Evolutionary conservation across 2,797 vertebrate genomes (phyloP), one percentile per base, ranked within the genome.

Genomic region (Garrulus glandarius): DNA sequence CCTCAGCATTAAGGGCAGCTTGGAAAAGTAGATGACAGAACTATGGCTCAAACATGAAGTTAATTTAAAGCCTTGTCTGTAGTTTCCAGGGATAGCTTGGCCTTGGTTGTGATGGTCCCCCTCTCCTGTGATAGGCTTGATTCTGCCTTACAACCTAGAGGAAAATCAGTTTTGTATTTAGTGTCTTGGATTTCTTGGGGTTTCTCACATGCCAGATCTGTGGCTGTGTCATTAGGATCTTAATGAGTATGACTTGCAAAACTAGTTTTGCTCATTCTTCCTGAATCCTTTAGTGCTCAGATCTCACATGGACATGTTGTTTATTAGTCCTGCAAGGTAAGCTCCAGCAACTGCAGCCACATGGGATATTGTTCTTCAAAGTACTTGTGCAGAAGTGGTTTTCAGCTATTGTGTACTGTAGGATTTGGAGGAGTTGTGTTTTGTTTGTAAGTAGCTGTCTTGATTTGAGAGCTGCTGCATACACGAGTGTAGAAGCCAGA

Each of bases 181-280:
- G 44, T 65, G 39, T 8, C 50, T 87, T 27, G 7, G n/a, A 44
- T 84, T 92, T 72, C 86, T 84, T 75, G 21, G 43, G 37, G 41
- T 85, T 95, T 87, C 65, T 76, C 44, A 52, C 37, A 9, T 50
- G 18, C 67, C 9, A 15, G 21, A 32, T 49, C 85, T 6, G 5
- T 87, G 84, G 53, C 61, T 80, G 49, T 91, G 89, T 85, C 49
- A 30, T 91, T 91, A 87, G 82, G 68, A 57, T 64, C 78, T 68
- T 93, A 87, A 84, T 71, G 71, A 82, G 32, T 11, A 26, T 49
- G 59, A 89, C 92, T 92, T 91, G 89, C 78, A 85, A 61, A 96
- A 91, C 90, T 41, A 52, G 83, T 94, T 97, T 69, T 84, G 67
- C 72, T 83, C 53, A 70, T 91, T 91, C 43, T 82, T 78, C 14